A percentile compares a stretch with the other conserved stretches of the same genome.
Evolutionary conservation across 1,140 invertebrate genomes (phyloP).

Genomic region (Calliphora vicina): DNA sequence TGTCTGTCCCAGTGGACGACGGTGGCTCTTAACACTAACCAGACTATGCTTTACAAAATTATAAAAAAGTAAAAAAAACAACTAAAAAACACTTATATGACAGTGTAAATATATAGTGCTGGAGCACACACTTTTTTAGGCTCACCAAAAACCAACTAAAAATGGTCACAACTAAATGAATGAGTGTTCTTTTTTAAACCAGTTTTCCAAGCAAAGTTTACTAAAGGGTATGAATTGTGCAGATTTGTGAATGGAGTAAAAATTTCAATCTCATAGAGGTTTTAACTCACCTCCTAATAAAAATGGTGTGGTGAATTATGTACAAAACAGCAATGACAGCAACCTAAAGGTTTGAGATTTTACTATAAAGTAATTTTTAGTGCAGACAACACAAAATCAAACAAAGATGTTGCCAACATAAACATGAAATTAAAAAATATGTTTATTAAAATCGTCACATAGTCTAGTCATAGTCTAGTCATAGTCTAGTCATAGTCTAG

Average conservation of each 20-base stretch:
- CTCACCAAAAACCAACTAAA: too few species aligned
- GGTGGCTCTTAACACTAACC: neutral
- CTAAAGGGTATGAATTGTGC: neutral
- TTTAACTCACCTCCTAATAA: too few species aligned
- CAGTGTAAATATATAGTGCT: too few species aligned
- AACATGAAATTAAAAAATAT: neutral
- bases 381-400: too few species aligned
- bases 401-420: neutral
- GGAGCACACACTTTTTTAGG: neutral
- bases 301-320: too few species aligned
- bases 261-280: too few species aligned
- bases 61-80: neutral
- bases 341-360: neutral
- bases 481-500: too few species aligned
- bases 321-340: neutral
- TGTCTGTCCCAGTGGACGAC: neutral
- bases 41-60: neutral
- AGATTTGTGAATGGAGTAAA: neutral
- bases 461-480: too few species aligned
- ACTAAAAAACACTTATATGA: neutral
- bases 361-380: too few species aligned
- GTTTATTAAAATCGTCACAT: too few species aligned
- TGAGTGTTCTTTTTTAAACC: too few species aligned
- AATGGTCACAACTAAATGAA: too few species aligned
- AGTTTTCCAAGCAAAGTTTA: neutral